Base-by-base conservation (phyloP, 92 coral and sea anemone species). In the Scolanthus callimorphus region DNA sequence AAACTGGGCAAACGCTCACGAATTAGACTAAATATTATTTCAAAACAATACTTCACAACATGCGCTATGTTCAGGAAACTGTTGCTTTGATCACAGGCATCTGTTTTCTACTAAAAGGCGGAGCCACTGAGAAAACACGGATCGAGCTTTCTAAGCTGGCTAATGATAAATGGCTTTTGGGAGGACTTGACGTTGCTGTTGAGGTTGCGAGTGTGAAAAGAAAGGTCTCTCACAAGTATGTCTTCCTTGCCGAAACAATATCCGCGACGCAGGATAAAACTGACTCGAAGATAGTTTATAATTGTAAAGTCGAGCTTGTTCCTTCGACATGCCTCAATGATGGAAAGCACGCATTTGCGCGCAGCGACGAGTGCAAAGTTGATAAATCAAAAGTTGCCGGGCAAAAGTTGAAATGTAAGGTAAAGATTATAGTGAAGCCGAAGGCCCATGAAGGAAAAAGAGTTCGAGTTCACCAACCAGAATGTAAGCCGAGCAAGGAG, bases 321-420 rank as follows among this genome's bases (percentile, higher is more conserved):
- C 22, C 22, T 4, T 46, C 52, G 19, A 46, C 8, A 9, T 46
- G 52, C 52, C 52, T 21, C 4, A 46, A 46, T 21, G 17, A 46
- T 46, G 52, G 52, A 46, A 21, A 46, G 23, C 22, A 46, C 52
- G 17, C 8, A 21, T 46, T 46, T 46, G 23, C 52, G 23, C 52
- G 52, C 22, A 10, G 8, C 19, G 52, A 46, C 19, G 6, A 9
- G 4, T 46, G 52, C 23, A 9, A 9, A 11, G 52, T 46, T 9
- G 52, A 46, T n/a, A n/a, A n/a, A n/a, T n/a, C n/a, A n/a, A n/a
- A n/a, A n/a, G n/a, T n/a, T n/a, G n/a, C n/a, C n/a, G n/a, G n/a
- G n/a, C n/a, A n/a, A n/a, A n/a, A n/a, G n/a, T n/a, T n/a, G n/a
- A n/a, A n/a, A n/a, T n/a, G n/a, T n/a, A n/a, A n/a, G n/a, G n/a